A percentile compares a stretch with the other conserved stretches of the same genome.
Evolutionary conservation across 2,797 vertebrate species (phyloP).

Genomic region (Cyprinodon diabolis): DNA sequence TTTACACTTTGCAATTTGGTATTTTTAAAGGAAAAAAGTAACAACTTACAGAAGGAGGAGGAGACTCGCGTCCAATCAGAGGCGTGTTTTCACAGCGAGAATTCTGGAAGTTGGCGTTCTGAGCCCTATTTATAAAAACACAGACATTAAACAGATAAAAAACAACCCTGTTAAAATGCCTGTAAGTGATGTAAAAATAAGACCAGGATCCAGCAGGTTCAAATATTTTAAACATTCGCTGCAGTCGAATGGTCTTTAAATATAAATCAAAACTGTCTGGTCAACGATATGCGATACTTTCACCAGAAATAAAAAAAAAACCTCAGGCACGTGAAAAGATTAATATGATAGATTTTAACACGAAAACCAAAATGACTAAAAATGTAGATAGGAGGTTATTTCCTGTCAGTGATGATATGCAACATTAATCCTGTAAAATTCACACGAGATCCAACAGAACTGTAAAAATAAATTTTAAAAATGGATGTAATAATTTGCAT

Average conservation of each 20-base stretch:
- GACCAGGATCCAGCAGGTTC: not conserved
- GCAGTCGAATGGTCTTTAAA: not conserved
- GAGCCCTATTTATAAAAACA: slow-evolving; percentile 84
- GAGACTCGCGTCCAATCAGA: slow-evolving; percentile 97
- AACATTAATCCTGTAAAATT: too few species aligned
- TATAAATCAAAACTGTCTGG: not conserved
- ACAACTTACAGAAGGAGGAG: slow-evolving; percentile 95
- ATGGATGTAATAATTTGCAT: not conserved
- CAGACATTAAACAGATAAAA: slow-evolving; percentile 24
- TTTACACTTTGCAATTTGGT: not conserved
- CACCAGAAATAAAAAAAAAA: not conserved
- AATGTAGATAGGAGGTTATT: not conserved
- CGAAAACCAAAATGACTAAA: not conserved
- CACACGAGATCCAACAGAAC: too few species aligned
- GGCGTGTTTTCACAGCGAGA: slow-evolving; percentile 99
- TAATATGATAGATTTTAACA: not conserved
- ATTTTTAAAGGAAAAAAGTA: not conserved
- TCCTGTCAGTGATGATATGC: too few species aligned
- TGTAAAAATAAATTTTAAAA: not conserved
- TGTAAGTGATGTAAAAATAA: not conserved
- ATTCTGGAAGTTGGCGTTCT: slow-evolving; percentile 98
- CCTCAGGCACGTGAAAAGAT: not conserved
- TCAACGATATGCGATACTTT: not conserved
- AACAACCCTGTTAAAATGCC: slow-evolving; percentile 13
- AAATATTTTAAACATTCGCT: not conserved